phyloP scores from a whole-genome alignment of 53 echinoderm and acorn worm genomes.

The Echinarachnius parma region DNA sequence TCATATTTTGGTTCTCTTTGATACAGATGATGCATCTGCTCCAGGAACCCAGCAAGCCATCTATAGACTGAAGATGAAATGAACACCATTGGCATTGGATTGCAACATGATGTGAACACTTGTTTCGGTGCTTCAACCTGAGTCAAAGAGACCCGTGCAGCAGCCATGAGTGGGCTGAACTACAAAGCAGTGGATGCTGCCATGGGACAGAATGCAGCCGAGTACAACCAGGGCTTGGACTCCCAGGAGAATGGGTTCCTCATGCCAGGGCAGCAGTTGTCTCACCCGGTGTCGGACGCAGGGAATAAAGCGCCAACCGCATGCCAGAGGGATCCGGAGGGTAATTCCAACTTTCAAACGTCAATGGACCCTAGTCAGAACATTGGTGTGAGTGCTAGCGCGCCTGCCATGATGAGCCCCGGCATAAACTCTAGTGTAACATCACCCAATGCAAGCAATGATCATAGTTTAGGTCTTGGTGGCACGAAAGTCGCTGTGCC shows the following conservation, averaged over 20 bases:
- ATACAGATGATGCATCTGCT: too few species aligned
- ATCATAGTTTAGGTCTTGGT: neutral
- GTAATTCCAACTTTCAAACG: neutral
- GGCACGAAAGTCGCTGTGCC: too few species aligned
- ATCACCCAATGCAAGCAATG: slow-evolving; percentile 4
- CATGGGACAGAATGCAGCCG: slow-evolving; percentile 9
- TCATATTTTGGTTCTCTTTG: too few species aligned
- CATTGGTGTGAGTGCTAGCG: neutral
- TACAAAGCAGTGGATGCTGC: slow-evolving; percentile 25
- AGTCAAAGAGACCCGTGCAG: too few species aligned
- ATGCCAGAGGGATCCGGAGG: neutral
- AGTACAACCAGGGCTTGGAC: slow-evolving; percentile 12
- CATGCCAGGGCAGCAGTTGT: slow-evolving; percentile 3
- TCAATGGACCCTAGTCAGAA: neutral
- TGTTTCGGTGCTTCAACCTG: too few species aligned
- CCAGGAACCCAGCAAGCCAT: too few species aligned
- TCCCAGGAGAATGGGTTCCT: slow-evolving; percentile 35
- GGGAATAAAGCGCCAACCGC: slow-evolving; percentile 2
- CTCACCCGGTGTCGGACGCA: neutral
- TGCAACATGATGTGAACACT: too few species aligned
- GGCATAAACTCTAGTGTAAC: neutral
- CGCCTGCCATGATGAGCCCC: neutral
- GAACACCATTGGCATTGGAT: too few species aligned
- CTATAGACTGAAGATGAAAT: too few species aligned
- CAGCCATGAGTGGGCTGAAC: too few species aligned